Evolutionary conservation across 1,140 invertebrate genomes (phyloP).

Genomic region (Akabosia matsudoensis): DNA sequence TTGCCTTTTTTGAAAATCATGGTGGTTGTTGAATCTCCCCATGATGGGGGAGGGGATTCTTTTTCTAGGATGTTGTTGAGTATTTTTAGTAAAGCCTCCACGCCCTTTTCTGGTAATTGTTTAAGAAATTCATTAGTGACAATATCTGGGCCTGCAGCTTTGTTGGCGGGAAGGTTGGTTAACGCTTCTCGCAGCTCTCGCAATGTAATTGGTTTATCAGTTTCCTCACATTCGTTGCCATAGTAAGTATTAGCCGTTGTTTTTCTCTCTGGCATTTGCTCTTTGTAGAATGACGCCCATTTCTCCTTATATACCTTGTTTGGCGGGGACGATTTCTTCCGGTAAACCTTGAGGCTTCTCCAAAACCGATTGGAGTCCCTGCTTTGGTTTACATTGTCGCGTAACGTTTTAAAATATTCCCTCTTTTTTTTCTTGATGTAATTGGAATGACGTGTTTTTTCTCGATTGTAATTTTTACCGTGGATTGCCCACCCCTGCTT

Average conservation of each 20-base stretch:
- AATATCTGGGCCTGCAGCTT: conserved; percentile 49
- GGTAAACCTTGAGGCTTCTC: too few relatives aligned
- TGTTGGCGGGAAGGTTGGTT: conserved; percentile 20
- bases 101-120: conserved; percentile 42
- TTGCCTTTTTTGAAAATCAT: conserved; percentile 46
- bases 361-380: too few relatives aligned
- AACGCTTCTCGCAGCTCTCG: not conserved
- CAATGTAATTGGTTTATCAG: not conserved
- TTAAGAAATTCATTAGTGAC: conserved; percentile 49
- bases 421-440: too few relatives aligned
- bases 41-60: conserved; percentile 3
- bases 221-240: not conserved
- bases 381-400: too few relatives aligned
- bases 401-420: too few relatives aligned
- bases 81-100: not conserved
- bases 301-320: not conserved
- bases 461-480: not conserved
- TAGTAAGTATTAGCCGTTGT: too few relatives aligned
- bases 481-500: not conserved
- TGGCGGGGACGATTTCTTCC: too few relatives aligned
- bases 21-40: not conserved
- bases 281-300: not conserved
- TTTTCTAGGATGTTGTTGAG: conserved; percentile 9
- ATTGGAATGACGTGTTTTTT: too few relatives aligned
- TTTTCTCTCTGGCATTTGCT: not conserved